Evolutionary conservation across 2,113 vertebrate species (phyloP), one percentile per base, ranked within the genome.

Genomic region (Micromys minutus): DNA sequence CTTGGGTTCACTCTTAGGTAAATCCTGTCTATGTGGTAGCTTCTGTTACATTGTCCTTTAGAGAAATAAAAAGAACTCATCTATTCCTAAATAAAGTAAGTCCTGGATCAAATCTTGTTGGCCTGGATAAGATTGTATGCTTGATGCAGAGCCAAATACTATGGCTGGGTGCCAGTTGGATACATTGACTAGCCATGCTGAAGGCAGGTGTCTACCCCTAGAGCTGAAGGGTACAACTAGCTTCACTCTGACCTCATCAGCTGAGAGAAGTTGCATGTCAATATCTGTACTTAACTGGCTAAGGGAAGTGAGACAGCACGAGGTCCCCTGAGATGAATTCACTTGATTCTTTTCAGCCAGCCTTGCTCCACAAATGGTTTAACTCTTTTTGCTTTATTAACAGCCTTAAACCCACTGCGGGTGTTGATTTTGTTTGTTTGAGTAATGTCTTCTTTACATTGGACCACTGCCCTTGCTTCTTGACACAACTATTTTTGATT

Each of bases 401-500:
- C 12, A 69, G 31, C 34, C 90, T 75, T 95, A 74, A 86, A 77
- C 21, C 8, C 17, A 57, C 71, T 31, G 22, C 85, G 90, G 4
- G 52, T 76, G 36, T 90, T 74, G 69, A 94, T 76, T 90, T 96
- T 87, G 59, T 52, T 1, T 69, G 65, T 85, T 34, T 50, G 90
- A 91, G 21, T 86, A 71, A 94, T 31, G 88, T 67, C 57, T 59
- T 63, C 87, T 83, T 84, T 26, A 61, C 2, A 83, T 55, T 95
- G 88, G 87, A 75, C 65, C 36, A 4, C 15, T 96, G 80, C 52
- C 93, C 65, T 92, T n/a, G 50, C 36, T 87, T 80, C 85, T 90
- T 96, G 94, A 90, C 92, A 93, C n/a, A 95, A n/a, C 55, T 26
- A 63, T 11, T 42, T 55, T 12, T 55, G 79, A 97, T 96, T 94